Evolutionary conservation across 1,140 invertebrate genomes (phyloP), one percentile per base, ranked within the genome.

Genomic region (Papilio polytes): DNA sequence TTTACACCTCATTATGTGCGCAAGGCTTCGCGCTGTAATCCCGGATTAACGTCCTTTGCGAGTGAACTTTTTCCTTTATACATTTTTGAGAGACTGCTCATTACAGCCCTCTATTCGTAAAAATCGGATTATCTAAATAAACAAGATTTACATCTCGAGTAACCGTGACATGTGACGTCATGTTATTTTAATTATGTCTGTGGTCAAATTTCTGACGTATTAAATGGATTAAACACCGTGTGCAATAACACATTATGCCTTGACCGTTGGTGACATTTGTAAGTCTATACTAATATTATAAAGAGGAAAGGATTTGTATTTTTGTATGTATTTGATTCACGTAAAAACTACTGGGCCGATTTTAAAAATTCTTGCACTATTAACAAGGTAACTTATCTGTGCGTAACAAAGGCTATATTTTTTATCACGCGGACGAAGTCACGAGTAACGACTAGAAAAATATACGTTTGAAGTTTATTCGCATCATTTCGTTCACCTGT

Each of bases 1-100:
- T 70, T 70, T 70, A 70, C 63, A 70, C 63, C 63, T 70, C 63
- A 70, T 70, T 70, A 70, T 70, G 12, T 70, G 63, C 59, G 63
- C 26, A 26, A 70, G 63, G 12, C 26, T 12, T 70, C 22, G 63
- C 13, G 59, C 20, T 15, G 63, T 70, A 70, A 70, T 70, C 63
- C 63, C 26, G 63, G 63, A 70, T 70, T 70, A 70, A 31, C 63
- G 13, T 31, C 63, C 26, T 70, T 70, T 26, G 63, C 22, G 26
- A 70, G 10, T 4, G 22, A 63, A 59, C n/a, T 59, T 63, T 70
- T 70, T 70, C 63, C 31, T 70, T 36, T 15, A 70, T 70, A 59
- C 20, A 31, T 70, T 70, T 31, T 31, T 22, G 63, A 70, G 59
- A 63, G 10, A 15, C 26, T 31, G 22, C 63, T 70, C 63, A 70